Conservation (phyloP, 2,888 invertebrate species). For the Volucella inflata region DNA sequence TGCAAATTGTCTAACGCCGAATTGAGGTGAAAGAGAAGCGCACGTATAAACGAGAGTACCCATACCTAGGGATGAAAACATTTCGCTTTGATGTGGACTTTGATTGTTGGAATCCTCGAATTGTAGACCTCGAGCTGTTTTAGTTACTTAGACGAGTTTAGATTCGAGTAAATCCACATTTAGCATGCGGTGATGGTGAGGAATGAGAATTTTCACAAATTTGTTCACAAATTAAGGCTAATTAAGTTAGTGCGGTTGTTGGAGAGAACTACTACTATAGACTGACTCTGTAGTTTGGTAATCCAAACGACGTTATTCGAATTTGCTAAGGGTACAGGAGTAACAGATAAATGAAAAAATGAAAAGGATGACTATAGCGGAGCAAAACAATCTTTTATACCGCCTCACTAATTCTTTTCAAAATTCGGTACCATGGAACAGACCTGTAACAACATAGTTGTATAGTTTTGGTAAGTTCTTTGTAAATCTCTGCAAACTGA, state of each 20-base stretch:
- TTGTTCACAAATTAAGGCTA: conserved; percentile 61
- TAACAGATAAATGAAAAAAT: no score
- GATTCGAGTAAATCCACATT: neutral
- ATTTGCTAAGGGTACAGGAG: no score
- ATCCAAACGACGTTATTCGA: neutral
- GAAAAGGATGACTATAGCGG: no score
- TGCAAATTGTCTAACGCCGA: conserved; percentile 53
- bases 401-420: no score
- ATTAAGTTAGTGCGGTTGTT: conserved; percentile 29
- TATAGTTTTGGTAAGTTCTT: no score
- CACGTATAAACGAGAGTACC: neutral
- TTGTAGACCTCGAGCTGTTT: no score
- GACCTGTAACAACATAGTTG: no score
- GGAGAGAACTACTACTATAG: neutral
- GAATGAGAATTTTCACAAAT: conserved; percentile 33
- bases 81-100: neutral
- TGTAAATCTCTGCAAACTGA: no score
- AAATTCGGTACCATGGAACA: no score
- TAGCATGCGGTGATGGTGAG: neutral
- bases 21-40: neutral
- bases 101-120: neutral
- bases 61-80: no score
- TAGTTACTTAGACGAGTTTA: neutral
- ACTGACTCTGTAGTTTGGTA: neutral
- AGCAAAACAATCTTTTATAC: no score